phyloP scores from a whole-genome alignment of 2,888 invertebrate genomes.

The Cephus runcator region DNA sequence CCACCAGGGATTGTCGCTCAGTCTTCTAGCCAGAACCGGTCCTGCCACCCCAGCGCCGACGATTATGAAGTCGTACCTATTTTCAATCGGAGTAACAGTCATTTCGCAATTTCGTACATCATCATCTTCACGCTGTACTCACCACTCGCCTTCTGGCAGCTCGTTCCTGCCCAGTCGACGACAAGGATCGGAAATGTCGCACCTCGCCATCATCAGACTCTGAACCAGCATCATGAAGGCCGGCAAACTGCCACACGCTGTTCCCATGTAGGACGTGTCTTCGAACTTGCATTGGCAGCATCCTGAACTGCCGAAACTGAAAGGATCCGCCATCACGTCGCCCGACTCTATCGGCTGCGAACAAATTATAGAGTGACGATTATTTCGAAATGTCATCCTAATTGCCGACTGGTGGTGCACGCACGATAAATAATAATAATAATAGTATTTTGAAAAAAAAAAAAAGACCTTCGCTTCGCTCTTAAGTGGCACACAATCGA shows the following conservation, averaged over 20 bases:
- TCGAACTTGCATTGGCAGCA: conserved; percentile 40
- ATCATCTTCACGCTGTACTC: conserved; percentile 12
- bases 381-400: no score
- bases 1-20: conserved; percentile 66
- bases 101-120: not conserved
- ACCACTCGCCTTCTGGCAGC: conserved; percentile 51
- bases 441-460: not conserved
- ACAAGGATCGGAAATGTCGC: conserved; percentile 59
- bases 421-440: no score
- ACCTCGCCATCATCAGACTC: conserved; percentile 49
- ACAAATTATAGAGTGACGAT: not conserved
- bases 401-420: no score
- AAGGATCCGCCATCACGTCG: not conserved
- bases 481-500: not conserved
- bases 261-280: conserved; percentile 52
- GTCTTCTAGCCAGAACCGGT: conserved; percentile 65
- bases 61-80: conserved; percentile 65
- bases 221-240: conserved; percentile 57
- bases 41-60: conserved; percentile 67
- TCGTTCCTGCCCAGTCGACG: conserved; percentile 51
- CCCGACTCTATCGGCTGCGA: conserved; percentile 4
- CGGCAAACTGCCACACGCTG: conserved; percentile 45
- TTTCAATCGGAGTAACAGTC: not conserved
- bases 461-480: not conserved
- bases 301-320: not conserved